Evolutionary conservation across 2,888 invertebrate species (phyloP).

Genomic region (Rhagium mordax): DNA sequence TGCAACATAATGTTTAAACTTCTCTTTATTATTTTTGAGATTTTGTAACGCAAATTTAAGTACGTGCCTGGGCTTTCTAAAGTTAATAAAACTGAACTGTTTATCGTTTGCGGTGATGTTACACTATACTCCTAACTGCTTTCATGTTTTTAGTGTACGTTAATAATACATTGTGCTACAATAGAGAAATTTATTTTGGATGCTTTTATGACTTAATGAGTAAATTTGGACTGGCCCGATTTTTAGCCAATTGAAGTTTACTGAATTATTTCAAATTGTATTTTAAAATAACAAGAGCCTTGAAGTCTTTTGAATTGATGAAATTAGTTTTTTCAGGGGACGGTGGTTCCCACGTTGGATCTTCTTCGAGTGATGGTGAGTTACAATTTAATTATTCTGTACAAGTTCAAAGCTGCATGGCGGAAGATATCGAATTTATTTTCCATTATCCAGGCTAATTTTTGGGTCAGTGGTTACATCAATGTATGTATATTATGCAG

Average conservation of each 20-base stretch:
- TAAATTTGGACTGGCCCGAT: constrained; percentile 17
- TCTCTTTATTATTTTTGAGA: constrained; percentile 1
- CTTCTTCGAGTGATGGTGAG: constrained; percentile 69
- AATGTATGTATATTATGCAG: too few species aligned
- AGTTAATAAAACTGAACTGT: not conserved
- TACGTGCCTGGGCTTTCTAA: not conserved
- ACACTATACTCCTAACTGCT: not conserved
- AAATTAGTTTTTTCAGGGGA: constrained; percentile 65
- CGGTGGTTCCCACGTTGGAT: constrained; percentile 67
- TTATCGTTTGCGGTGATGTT: not conserved
- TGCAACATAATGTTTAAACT: not conserved
- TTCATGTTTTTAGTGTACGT: constrained; percentile 5
- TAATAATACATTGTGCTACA: not conserved
- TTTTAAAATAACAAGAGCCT: not conserved
- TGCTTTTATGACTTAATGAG: not conserved
- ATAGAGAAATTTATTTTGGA: not conserved
- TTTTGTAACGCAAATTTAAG: not conserved
- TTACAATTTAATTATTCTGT: constrained; percentile 41
- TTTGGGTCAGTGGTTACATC: constrained; percentile 10
- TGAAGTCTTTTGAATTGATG: constrained; percentile 11
- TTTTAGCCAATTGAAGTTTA: constrained; percentile 14
- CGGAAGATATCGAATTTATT: not conserved
- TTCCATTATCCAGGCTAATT: not conserved
- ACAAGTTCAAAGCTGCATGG: not conserved
- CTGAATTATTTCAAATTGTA: constrained; percentile 20